Base-by-base conservation (phyloP, 2,888 invertebrate genomes). In the Adineta ricciae region DNA sequence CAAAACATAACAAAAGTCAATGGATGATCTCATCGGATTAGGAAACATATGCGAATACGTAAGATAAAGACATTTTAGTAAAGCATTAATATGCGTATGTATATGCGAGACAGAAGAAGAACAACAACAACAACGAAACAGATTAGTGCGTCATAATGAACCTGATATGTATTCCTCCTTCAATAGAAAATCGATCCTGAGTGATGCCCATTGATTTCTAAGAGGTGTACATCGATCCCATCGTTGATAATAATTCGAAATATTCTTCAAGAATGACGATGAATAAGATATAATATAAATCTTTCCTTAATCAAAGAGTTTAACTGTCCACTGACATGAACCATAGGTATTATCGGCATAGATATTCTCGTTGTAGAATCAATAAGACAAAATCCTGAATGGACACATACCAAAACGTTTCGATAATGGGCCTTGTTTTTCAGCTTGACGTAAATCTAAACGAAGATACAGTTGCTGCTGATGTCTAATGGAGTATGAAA, bases 331-430 rank as follows among this genome's bases (percentile, higher is more conserved):
- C 32, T 73, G 73, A 73, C 19, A 73, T n/a, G n/a, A n/a, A n/a
- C n/a, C n/a, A n/a, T n/a, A n/a, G n/a, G n/a, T n/a, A n/a, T 21
- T 38, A 38, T 73, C 36, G 36, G 21, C 8, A 73, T 38, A 14
- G 24, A 9, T 38, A 73, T 46, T 46, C 46, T 11, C 46, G 11
- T 46, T 46, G 46, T 46, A 5, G 46, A 46, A 11, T 46, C 5
- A 46, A 11, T 46, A 46, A 50, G 2, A 50, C 19, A 50, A 9
- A 50, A 50, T 9, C 16, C 14, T 50, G 36, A 72, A 16, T 32
- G 24, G 24, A 78, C 78, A n/a, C n/a, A 78, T 78, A 78, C 78
- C 78, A 41, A 41, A n/a, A 78, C 41, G 78, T 78, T 78, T 78
- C 14, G 41, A 78, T 41, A 78, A 78, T 78, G 78, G 78, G 14